Evolutionary conservation across 2,888 invertebrate species (phyloP).

Genomic region (Brenthis hecate): DNA sequence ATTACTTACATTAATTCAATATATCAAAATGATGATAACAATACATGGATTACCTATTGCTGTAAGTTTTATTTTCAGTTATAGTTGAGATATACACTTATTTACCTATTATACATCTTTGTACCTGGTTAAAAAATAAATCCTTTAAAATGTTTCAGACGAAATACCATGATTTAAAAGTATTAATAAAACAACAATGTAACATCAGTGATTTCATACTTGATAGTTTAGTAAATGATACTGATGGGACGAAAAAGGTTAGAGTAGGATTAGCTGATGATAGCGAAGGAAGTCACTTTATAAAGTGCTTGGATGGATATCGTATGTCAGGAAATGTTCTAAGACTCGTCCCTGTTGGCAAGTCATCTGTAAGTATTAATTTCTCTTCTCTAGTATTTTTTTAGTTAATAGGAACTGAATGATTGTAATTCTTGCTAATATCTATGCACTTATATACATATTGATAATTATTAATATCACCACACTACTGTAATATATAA

Average conservation of each 20-base stretch:
- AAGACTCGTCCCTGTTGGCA: conserved; percentile 59
- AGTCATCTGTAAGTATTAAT: conserved; percentile 41
- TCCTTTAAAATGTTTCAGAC: conserved; percentile 48
- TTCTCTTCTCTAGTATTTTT: no score
- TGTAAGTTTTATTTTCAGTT: conserved; percentile 47
- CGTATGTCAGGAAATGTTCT: conserved; percentile 55
- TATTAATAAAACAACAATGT: conserved; percentile 62
- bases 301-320: conserved; percentile 65
- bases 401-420: no score
- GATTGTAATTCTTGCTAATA: no score
- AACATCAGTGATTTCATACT: conserved; percentile 66
- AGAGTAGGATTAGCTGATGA: conserved; percentile 65
- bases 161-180: conserved; percentile 65
- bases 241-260: conserved; percentile 60
- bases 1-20: neutral
- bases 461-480: no score
- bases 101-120: neutral
- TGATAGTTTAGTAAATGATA: conserved; percentile 58
- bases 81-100: neutral
- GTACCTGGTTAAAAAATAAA: no score
- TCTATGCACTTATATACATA: no score
- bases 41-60: conserved; percentile 64
- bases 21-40: conserved; percentile 68
- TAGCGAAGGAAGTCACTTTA: conserved; percentile 58
- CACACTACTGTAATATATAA: no score